phyloP scores from a whole-genome alignment of 2,888 invertebrate species.

The Clitarchus hookeri region DNA sequence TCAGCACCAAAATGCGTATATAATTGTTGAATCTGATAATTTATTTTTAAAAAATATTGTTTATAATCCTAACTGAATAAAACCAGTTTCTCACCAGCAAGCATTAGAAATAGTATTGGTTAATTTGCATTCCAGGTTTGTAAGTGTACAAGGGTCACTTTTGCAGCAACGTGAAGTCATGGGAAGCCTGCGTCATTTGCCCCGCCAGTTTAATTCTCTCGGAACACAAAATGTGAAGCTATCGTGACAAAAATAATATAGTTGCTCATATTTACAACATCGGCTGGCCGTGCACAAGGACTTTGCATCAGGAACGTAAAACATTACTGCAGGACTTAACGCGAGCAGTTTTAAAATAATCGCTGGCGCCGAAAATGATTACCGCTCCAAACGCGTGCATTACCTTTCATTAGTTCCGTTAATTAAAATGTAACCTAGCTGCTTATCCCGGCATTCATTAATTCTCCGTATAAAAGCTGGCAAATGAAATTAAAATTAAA shows the following conservation, averaged over 20 bases:
- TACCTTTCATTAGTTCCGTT: conserved; percentile 7
- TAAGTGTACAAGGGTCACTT: neutral
- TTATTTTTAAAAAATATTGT: too few species aligned
- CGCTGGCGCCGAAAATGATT: conserved; percentile 10
- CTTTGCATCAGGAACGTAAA: neutral
- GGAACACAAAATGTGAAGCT: conserved; percentile 34
- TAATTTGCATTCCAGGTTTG: too few species aligned
- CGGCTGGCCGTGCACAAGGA: neutral
- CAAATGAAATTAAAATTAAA: neutral
- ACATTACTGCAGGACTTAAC: neutral
- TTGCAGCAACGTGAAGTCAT: neutral
- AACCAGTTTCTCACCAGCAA: too few species aligned
- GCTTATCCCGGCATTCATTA: neutral
- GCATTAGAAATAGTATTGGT: too few species aligned
- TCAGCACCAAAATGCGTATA: too few species aligned
- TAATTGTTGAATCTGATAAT: too few species aligned
- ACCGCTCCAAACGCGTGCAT: neutral
- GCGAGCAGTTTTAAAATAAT: conserved; percentile 31
- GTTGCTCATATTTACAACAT: conserved; percentile 20
- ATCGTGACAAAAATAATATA: conserved; percentile 17
- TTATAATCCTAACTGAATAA: too few species aligned
- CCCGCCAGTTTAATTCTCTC: conserved; percentile 26
- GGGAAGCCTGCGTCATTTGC: neutral
- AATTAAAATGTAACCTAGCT: neutral
- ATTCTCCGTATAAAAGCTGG: neutral